Conservation (phyloP, 53 echinoderm and acorn worm genomes). For the Holothuria leucospilota region DNA sequence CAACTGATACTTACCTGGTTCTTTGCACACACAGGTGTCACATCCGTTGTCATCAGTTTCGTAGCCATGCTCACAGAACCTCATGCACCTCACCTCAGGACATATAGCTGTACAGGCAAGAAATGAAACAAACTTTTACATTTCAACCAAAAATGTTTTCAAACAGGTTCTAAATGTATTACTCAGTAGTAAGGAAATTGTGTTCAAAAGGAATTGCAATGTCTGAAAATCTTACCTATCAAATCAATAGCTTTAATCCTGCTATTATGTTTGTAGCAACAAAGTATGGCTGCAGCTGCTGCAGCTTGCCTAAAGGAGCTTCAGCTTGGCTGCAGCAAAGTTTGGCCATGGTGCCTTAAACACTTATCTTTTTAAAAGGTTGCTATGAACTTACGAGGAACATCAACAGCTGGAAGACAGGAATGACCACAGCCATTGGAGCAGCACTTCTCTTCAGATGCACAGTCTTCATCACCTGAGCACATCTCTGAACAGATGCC, state of each 20-base stretch:
- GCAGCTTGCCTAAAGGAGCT: no score
- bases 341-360: no score
- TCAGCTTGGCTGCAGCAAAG: no score
- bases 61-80: conserved; percentile 67
- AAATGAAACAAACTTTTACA: neutral
- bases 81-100: conserved; percentile 58
- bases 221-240: no score
- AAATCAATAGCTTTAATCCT: no score
- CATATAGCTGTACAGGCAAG: conserved; percentile 34
- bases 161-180: no score
- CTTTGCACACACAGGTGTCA: conserved; percentile 66
- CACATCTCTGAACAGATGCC: conserved; percentile 62
- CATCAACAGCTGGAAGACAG: conserved; percentile 44
- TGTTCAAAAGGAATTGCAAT: neutral
- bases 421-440: conserved; percentile 65
- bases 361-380: no score
- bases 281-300: no score
- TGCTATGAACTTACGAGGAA: neutral
- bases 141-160: neutral
- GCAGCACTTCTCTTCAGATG: conserved; percentile 66
- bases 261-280: no score
- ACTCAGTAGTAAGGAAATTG: neutral
- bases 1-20: conserved; percentile 23
- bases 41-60: conserved; percentile 62
- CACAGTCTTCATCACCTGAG: conserved; percentile 53